Conservation (phyloP, 2,888 invertebrate species). For the Gastrophysa polygoni region DNA sequence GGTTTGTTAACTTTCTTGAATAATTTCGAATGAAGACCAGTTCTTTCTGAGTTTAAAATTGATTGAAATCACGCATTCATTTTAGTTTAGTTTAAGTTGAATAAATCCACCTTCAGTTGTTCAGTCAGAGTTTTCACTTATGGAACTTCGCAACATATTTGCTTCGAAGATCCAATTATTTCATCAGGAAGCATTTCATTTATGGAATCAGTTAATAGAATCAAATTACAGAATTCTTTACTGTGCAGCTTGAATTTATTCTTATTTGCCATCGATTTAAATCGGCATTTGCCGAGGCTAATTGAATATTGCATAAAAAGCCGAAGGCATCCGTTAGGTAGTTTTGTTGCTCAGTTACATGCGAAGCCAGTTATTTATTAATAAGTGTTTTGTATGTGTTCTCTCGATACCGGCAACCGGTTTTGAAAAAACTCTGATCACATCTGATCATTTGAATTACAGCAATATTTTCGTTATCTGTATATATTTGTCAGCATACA, state of each 20-base stretch:
- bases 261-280: slow-evolving; percentile 41
- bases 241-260: slow-evolving; percentile 41
- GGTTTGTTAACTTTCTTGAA: too few relatives aligned
- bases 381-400: slow-evolving; percentile 38
- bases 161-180: too few relatives aligned
- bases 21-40: too few relatives aligned
- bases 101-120: too few relatives aligned
- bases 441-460: slow-evolving; percentile 30
- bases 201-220: background rate
- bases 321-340: slow-evolving; percentile 39
- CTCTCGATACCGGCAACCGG: slow-evolving; percentile 35
- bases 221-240: slow-evolving; percentile 27
- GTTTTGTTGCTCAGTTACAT: slow-evolving; percentile 24
- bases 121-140: too few relatives aligned
- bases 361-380: slow-evolving; percentile 36
- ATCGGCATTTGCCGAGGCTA: slow-evolving; percentile 40
- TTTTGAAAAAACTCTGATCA: slow-evolving; percentile 34
- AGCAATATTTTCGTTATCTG: slow-evolving; percentile 22
- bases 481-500: background rate
- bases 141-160: too few relatives aligned
- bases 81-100: too few relatives aligned
- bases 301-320: slow-evolving; percentile 46
- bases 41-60: too few relatives aligned
- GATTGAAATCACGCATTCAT: too few relatives aligned
- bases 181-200: background rate